Evolutionary conservation across 2,113 vertebrate genomes (phyloP), one percentile per base, ranked within the genome.

Genomic region (Oplegnathus fasciatus): DNA sequence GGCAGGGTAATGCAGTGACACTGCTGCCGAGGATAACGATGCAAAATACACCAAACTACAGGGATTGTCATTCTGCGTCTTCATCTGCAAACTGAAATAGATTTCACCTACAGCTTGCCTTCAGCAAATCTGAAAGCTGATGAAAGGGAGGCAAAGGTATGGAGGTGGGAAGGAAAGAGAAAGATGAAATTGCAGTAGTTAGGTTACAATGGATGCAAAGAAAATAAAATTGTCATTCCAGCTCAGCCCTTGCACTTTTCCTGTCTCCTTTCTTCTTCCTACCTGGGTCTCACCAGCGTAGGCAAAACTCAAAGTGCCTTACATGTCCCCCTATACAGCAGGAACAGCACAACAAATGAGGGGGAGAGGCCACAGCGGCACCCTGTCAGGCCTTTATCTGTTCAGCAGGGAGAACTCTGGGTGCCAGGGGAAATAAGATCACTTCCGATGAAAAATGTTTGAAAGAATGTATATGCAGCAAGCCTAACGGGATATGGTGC

Each of bases 51-150:
- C 13, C 52, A 42, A 84, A 74, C 26, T 48, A 54, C 50, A 64
- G 55, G 50, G 50, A 42, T n/a, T 69, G 67, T 66, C 65, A 74
- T 14, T 75, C 22, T 55, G 58, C 5, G 40, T 78, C 83, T 86
- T 82, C 70, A 72, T 84, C 81, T 78, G 81, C 44, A 75, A 83
- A 83, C 87, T 61, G 69, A 84, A 91, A 88, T 86, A 86, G 68
- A 88, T 79, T 82, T 70, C n/a, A 86, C 87, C 83, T n/a, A 48
- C 76, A 88, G 86, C 40, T 61, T 60, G 64, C 89, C 58, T 84
- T 83, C 61, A 87, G 87, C 77, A 57, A 85, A 87, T 70, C 40
- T 76, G 64, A 72, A 82, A 83, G 40, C 28, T 74, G 77, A 88
- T 68, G 64, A 88, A 67, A 91, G 61, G 2, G 34, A 86, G 37